Conservation (phyloP, 2,797 vertebrate genomes). For the Argyrosomus regius region DNA sequence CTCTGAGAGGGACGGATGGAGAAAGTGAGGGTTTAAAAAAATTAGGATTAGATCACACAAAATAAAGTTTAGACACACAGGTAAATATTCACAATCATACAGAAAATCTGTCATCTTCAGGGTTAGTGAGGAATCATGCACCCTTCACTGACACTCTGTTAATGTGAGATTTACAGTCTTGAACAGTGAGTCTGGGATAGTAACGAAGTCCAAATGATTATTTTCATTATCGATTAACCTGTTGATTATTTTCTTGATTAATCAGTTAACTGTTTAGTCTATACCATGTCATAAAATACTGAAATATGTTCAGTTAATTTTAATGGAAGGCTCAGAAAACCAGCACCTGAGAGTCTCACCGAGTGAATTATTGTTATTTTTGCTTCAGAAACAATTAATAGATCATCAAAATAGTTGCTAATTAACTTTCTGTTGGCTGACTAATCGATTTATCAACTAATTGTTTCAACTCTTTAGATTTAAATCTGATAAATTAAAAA, state of each 20-base stretch:
- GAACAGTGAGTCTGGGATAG: not conserved
- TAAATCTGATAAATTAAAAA: not conserved
- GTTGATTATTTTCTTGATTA: not conserved
- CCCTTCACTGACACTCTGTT: not conserved
- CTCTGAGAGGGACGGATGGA: slow-evolving; percentile 80
- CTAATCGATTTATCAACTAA: not conserved
- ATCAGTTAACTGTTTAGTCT: not conserved
- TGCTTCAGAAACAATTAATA: not conserved
- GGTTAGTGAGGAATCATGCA: not conserved
- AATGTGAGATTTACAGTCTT: not conserved
- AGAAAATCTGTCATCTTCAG: not conserved
- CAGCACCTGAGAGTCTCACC: not conserved
- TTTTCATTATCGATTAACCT: no score
- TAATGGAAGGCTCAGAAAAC: not conserved
- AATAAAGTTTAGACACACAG: not conserved
- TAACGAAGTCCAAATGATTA: not conserved
- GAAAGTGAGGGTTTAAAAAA: not conserved
- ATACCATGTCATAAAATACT: not conserved
- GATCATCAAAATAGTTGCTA: not conserved
- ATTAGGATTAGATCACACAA: not conserved
- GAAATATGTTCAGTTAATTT: not conserved
- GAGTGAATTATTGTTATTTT: not conserved
- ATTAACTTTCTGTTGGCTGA: not conserved
- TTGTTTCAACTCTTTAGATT: not conserved
- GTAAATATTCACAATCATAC: not conserved